phyloP scores from a whole-genome alignment of 2,113 vertebrate genomes.

The Falco punctatus region DNA sequence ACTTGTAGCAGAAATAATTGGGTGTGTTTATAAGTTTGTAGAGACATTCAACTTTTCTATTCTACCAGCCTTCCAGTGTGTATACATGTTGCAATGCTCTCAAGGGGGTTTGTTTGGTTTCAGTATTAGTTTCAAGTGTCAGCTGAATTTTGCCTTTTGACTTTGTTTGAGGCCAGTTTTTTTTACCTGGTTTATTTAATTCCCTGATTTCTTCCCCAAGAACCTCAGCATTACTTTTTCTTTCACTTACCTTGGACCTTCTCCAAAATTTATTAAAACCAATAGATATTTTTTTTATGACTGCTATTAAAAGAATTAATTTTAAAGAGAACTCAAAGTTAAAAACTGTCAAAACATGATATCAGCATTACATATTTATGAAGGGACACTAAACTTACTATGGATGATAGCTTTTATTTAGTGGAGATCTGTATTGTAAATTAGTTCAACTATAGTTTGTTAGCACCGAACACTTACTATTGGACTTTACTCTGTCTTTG shows the following conservation, averaged over 20 bases:
- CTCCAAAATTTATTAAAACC: constrained; percentile 14
- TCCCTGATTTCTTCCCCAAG: not conserved
- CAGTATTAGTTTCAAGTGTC: not conserved
- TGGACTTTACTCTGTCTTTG: constrained; percentile 8
- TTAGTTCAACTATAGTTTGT: not conserved
- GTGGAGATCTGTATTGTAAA: constrained; percentile 2
- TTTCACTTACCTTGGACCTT: not conserved
- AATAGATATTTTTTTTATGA: not conserved
- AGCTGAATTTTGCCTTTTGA: not conserved
- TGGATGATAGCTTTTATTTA: not conserved
- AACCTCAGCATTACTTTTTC: not conserved
- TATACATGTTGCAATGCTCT: rapidly evolving
- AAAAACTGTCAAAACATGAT: not conserved
- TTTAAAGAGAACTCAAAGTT: not conserved
- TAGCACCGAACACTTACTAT: not conserved
- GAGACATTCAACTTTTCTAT: not conserved
- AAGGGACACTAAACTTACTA: constrained; percentile 24
- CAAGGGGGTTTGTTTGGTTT: not conserved
- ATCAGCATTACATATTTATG: constrained; percentile 13
- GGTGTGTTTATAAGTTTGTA: not conserved
- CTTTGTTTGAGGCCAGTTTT: not conserved
- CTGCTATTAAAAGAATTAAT: not conserved
- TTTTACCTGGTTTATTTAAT: not conserved
- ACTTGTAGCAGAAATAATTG: not conserved
- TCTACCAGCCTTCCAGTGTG: rapidly evolving